phyloP scores from a whole-genome alignment of 2,113 vertebrate genomes.

The Otus sunia region DNA sequence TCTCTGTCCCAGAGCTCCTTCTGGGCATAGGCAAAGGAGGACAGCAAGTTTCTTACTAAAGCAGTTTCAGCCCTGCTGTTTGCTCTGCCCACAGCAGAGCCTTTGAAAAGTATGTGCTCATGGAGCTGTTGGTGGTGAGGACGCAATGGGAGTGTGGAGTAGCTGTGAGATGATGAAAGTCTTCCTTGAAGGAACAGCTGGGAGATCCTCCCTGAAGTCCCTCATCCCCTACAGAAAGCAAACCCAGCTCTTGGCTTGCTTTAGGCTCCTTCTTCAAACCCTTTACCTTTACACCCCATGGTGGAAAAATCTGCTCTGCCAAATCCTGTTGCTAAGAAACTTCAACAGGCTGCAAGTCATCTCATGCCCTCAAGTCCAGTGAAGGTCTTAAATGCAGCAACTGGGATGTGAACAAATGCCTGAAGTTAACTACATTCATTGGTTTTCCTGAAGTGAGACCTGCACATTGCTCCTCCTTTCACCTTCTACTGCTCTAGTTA shows the following conservation, averaged over 20 bases:
- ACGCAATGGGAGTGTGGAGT: accelerated
- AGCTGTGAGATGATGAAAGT: neutral
- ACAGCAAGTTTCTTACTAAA: neutral
- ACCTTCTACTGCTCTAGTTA: neutral
- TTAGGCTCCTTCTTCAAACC: neutral
- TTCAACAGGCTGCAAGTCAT: neutral
- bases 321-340: neutral
- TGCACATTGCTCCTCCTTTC: neutral
- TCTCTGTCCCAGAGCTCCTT: neutral
- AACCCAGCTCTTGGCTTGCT: neutral
- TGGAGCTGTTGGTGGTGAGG: neutral
- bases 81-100: neutral
- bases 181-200: neutral
- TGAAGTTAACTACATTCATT: neutral
- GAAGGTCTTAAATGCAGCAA: neutral
- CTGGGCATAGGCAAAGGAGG: neutral
- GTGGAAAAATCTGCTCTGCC: neutral
- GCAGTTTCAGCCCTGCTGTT: neutral
- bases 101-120: neutral
- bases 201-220: neutral
- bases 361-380: neutral
- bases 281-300: neutral
- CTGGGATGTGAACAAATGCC: neutral
- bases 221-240: neutral
- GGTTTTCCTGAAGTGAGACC: neutral